These are phyloP conservation scores for Okapia johnstoni DNA, from an alignment of 2,113 vertebrate species.

Conservation along the genomic window DNA sequence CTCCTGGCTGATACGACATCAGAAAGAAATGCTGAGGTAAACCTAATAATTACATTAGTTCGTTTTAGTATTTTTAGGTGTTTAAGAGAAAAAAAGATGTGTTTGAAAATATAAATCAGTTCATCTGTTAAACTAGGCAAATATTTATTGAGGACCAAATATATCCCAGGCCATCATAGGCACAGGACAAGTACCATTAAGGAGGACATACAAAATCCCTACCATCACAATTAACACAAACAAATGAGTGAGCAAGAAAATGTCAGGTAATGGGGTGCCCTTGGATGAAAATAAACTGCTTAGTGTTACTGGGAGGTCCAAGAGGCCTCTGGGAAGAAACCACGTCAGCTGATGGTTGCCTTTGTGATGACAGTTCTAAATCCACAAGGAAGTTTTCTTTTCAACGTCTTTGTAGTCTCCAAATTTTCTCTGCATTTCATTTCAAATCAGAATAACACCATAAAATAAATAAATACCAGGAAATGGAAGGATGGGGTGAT, in stretches of 20 bases:
- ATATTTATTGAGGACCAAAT: background rate
- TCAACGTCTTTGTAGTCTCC: background rate
- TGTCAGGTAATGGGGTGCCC: background rate
- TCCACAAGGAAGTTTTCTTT: background rate
- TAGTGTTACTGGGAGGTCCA: background rate
- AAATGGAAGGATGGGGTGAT: background rate
- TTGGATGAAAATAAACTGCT: background rate
- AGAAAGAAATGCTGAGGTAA: background rate
- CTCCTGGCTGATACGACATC: background rate
- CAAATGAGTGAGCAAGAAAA: background rate
- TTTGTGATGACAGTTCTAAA: constrained; percentile 3
- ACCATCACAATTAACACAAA: background rate
- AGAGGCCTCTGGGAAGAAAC: background rate
- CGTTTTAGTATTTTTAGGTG: background rate
- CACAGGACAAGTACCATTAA: background rate
- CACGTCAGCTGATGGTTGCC: background rate
- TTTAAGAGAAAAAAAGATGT: background rate
- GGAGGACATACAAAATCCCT: background rate
- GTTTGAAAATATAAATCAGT: background rate
- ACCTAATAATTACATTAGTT: background rate
- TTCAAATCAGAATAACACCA: constrained; percentile 21
- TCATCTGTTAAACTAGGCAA: background rate
- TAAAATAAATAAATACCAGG: constrained; percentile 22
- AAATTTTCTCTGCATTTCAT: constrained; percentile 29
- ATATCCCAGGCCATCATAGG: background rate